Base-by-base conservation (phyloP, 2,113 vertebrate genomes). In the Gambusia holbrooki region DNA sequence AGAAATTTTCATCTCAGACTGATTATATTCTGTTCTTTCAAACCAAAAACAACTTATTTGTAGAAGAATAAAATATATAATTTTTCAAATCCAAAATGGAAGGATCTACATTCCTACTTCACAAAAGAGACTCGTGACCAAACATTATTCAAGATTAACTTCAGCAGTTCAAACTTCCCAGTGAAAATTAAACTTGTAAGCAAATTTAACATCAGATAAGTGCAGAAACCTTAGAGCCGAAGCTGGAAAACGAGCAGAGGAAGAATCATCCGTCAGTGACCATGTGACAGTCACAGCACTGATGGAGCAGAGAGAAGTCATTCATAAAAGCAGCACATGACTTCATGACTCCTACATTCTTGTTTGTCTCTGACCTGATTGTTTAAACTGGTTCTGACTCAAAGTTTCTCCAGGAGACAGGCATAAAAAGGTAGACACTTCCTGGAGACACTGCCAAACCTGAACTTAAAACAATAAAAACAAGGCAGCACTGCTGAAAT, bases 321-420 rank as follows among this genome's bases (percentile, higher is more conserved):
- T 91, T 93, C 90, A 92, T 86, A 92, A 91, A 93, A 91, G 89
- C 65, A 82, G 84, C 89, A 86, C 92, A 90, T 92, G 88, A 91
- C 87, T 84, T 80, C 85, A 90, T 82, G 80, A 84, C 87, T 80
- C 82, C 83, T 84, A 86, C 86, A 84, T 84, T 73, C 81, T 91
- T 87, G 88, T 65, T 77, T 82, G 74, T 69, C 65, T 62, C 71
- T 82, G 77, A 77, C 79, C 72, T 54, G 0, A 68, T 32, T 72
- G 65, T 84, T 35, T 75, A 11, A 80, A 74, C 30, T 48, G 45
- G 68, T 72, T 77, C n/a, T 22, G 3, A 63, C 29, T 63, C 11
- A 66, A 81, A 84, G 30, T 33, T 4, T 64, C 25, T 40, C n/a
- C 30, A 10, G 2, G 0, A 15, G 8, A 30, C n/a, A 73, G 29